phyloP scores from a whole-genome alignment of 1,140 invertebrate genomes.

The Zophobas atratus region DNA sequence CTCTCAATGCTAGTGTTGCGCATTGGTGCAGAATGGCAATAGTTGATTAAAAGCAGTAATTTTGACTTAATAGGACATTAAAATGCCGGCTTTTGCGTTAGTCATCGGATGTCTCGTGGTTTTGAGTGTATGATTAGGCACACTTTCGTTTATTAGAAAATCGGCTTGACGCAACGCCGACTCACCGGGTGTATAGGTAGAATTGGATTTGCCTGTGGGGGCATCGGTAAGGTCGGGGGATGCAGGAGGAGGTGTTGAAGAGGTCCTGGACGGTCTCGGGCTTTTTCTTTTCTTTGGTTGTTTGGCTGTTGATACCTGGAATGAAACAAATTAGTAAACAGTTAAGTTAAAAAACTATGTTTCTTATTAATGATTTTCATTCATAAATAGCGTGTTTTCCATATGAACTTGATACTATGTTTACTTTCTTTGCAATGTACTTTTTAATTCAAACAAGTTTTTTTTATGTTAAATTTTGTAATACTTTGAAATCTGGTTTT shows the following conservation, averaged over 20 bases:
- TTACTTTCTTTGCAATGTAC: no score
- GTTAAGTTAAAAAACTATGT: no score
- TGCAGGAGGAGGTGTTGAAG: conserved; percentile 85
- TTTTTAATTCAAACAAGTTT: no score
- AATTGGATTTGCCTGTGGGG: conserved; percentile 88
- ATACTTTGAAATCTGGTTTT: no score
- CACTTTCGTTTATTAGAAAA: conserved; percentile 37
- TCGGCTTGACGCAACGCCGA: conserved; percentile 1
- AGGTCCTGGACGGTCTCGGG: conserved; percentile 76
- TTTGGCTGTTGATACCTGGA: conserved; percentile 62
- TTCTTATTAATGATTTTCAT: no score
- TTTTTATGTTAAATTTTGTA: no score
- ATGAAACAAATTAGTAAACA: conserved; percentile 39
- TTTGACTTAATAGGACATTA: conserved; percentile 26
- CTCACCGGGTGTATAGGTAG: conserved; percentile 86
- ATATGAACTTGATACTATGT: no score
- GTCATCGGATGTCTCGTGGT: conserved; percentile 13
- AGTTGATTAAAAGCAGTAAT: conserved; percentile 42
- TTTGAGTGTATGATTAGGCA: conserved; percentile 3
- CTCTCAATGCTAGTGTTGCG: conserved; percentile 12
- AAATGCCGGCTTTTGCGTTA: conserved; percentile 12
- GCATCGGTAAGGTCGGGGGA: conserved; percentile 84
- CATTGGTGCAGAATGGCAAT: conserved; percentile 44
- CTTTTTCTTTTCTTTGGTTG: conserved; percentile 66
- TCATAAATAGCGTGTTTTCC: no score